Evolutionary conservation across 2,888 invertebrate species (phyloP), one percentile per base, ranked within the genome.

Genomic region (Liodrosophila aerea): DNA sequence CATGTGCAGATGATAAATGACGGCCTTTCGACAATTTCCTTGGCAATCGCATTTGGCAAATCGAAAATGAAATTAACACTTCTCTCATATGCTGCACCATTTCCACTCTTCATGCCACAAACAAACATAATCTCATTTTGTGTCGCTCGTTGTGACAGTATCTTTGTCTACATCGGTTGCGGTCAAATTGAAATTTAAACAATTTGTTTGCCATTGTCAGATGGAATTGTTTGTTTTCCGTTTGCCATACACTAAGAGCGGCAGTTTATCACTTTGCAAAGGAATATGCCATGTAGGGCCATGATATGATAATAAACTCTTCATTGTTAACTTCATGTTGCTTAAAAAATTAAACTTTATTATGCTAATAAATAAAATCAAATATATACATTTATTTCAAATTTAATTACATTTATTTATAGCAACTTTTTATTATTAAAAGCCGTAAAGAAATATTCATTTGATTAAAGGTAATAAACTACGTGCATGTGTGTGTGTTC

Each of bases 1-100:
- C 41, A 69, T 44, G 73, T 83, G 78, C 73, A 85, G 80, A 87
- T 87, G 87, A 87, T 87, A 87, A 87, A 88, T 87, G 87, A 80
- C 76, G 80, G 75, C 75, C 72, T 82, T 72, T 80, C 67, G 76
- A 76, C 80, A 86, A 84, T 87, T 85, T 85, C 70, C 84, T 67
- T 53, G 74, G 74, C 72, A 86, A 70, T 72, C 72, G 63, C 76
- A 80, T 82, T 76, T 81, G 75, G 70, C 80, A 85, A 86, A 83
- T 85, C 69, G 86, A 83, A 86, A 86, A 77, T 73, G 83, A 87
- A 85, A 87, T 87, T 85, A 87, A 81, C 73, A 77, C 78, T 61
- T 52, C 52, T 46, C 63, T 15, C 47, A 49, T 57, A 37, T 11
- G 50, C 39, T n/a, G n/a, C 16, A 40, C 49, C 39, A 16, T 45